phyloP scores from a whole-genome alignment of 2,888 invertebrate genomes.

The Noctua janthina region DNA sequence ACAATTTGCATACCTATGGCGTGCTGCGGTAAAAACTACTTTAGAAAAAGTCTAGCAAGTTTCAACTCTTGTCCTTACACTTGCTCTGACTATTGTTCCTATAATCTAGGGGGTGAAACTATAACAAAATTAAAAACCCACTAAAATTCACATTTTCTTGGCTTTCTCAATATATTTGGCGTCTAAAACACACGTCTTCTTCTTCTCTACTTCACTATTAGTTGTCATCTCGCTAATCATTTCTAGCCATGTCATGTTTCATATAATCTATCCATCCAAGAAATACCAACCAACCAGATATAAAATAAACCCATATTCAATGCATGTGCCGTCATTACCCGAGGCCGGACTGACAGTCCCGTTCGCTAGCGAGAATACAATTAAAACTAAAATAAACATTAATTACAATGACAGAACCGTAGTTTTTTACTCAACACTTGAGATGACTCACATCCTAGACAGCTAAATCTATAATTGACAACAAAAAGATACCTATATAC shows the following conservation, averaged over 20 bases:
- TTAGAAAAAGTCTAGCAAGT: neutral
- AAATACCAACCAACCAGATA: neutral
- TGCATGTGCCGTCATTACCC: constrained; percentile 2
- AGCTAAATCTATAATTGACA: constrained; percentile 7
- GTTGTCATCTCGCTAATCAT: neutral
- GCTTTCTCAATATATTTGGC: neutral
- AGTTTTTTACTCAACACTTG: constrained; percentile 11
- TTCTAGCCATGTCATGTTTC: neutral
- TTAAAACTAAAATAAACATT: constrained; percentile 47
- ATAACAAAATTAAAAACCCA: neutral
- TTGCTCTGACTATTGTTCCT: neutral
- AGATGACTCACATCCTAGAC: constrained; percentile 30
- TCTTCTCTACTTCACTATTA: neutral
- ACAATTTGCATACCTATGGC: neutral
- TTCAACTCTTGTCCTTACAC: neutral
- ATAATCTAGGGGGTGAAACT: neutral
- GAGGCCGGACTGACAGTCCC: constrained; percentile 20
- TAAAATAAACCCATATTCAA: neutral
- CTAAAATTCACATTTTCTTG: neutral
- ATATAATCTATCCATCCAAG: neutral
- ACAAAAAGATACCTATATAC: neutral
- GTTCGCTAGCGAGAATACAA: constrained; percentile 40
- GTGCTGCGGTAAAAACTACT: neutral
- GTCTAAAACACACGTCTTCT: neutral
- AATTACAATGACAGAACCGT: constrained; percentile 39